Percentiles rank a stretch among this genome's conserved stretches.
These are phyloP conservation scores for Synanthedon vespiformis DNA, from an alignment of 2,888 invertebrate genomes.

Conservation along the genomic window DNA sequence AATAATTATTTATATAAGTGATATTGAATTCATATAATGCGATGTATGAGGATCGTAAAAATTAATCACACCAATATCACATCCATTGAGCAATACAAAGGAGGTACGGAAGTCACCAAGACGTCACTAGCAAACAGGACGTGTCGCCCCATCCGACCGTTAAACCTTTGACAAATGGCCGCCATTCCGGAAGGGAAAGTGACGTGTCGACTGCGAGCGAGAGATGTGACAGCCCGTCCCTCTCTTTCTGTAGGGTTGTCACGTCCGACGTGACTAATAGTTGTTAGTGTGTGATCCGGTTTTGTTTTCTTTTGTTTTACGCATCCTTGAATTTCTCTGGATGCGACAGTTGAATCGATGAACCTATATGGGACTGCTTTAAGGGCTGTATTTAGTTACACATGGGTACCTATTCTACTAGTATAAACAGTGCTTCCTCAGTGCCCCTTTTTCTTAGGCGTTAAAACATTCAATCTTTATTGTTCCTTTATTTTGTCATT, in stretches of 20 bases:
- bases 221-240: slow-evolving; percentile 18
- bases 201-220: slow-evolving; percentile 19
- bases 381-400: neutral
- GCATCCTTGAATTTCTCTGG: neutral
- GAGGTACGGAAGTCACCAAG: slow-evolving; percentile 4
- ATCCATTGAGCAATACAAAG: neutral
- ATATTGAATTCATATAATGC: no score
- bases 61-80: neutral
- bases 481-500: no score
- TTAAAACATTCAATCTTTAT: no score
- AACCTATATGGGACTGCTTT: neutral
- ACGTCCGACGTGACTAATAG: slow-evolving; percentile 42
- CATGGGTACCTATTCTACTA: no score
- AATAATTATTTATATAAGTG: no score
- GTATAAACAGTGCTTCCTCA: no score
- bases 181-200: slow-evolving; percentile 21
- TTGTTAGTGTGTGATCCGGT: slow-evolving; percentile 19
- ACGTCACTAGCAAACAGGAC: slow-evolving; percentile 7
- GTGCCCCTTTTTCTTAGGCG: no score
- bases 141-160: slow-evolving; percentile 20
- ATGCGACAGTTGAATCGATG: neutral
- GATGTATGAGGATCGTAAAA: neutral
- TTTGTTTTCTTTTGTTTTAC: slow-evolving; percentile 18
- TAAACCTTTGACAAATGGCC: slow-evolving; percentile 43
- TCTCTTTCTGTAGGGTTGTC: slow-evolving; percentile 24